Base-by-base conservation (phyloP, 2,113 vertebrate genomes). In the Bubo blakistoni region DNA sequence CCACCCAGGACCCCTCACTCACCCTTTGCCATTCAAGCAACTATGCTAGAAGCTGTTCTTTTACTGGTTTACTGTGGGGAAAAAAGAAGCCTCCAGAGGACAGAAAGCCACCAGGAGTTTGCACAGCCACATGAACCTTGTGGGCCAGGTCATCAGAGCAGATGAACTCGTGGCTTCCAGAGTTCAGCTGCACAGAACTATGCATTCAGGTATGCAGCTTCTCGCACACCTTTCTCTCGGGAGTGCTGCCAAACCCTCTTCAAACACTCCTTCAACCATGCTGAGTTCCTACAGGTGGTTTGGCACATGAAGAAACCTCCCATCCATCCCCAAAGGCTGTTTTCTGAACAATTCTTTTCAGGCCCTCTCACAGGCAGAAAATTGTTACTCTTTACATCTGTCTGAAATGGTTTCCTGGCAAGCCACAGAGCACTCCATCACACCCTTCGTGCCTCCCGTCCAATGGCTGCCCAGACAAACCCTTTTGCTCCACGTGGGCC, bases 131-230 rank as follows among this genome's bases (percentile, higher is more conserved):
- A 8, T 5, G 13, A 92, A 66, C 27, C 13, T 61, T 13, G 12
- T n/a, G 47, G 16, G 21, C 47, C 72, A 40, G 42, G 26, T 51
- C 14, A 4, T 7, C 10, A 6, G 36, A 73, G 54, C 46, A 78
- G 44, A n/a, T 11, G 36, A 70, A 38, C 16, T 0, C 0, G 22
- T 4, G 36, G 10, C 51, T 73, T 83, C 36, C 63, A 0, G 0
- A 32, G 44, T 25, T 86, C 84, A 92, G 16, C 40, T 26, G 13
- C 54, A 36, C 32, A 52, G 42, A 89, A 79, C 21, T 16, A 13
- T 8, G 3, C 13, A 30, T 9, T 62, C 66, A 87, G 36, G 30
- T 40, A 81, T 7, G 12, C 15, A 46, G n/a, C 21, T 40, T 34
- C 81, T 72, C 8, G 0, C 54, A 61, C 26, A 36, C 5, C 22